Evolutionary conservation across 1,140 invertebrate genomes (phyloP), one percentile per base, ranked within the genome.

Genomic region (Saxidomus purpurata): DNA sequence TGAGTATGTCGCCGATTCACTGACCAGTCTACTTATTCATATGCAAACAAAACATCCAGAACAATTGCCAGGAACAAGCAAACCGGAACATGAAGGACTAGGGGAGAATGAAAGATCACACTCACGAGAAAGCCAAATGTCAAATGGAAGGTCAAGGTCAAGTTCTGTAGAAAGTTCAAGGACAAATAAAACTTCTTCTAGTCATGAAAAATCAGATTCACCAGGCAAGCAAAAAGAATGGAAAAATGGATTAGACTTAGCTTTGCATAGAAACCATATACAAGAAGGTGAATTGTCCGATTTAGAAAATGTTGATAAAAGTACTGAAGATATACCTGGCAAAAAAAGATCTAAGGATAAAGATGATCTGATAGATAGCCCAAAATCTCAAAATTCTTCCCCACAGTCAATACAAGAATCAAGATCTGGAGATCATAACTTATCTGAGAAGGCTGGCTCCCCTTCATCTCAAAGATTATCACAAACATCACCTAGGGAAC

Each of bases 11-110:
- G 91, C 90, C 17, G 94, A 93, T 63, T 91, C 91, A 6, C 69
- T 92, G 13, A 90, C 92, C 22, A 90, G 92, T 87, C 82, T 94
- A n/a, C 84, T 92, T 28, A 49, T 89, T 49, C 94, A 94, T 90
- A 91, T 93, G 82, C 91, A 92, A 80, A 74, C 74, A 15, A 92
- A 93, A 71, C 93, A 94, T 81, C 85, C 87, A 0, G 90, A 87
- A 61, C 90, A 86, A 83, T 79, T 86, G 36, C 87, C 74, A 43
- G 77, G 83, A 74, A 87, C 49, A 67, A 91, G 74, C 52, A 87
- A 71, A 38, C 17, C 13, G 31, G 63, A 90, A 28, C 49, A 81
- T 36, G 63, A 91, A 22, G 87, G 86, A 36, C 63, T 79, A 2
- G 47, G 55, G 43, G 80, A 67, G n/a, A 85, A 81, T 77, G 85